These are phyloP conservation scores for Mastomys coucha DNA, from an alignment of 2,113 vertebrate genomes.

Conservation along the genomic window DNA sequence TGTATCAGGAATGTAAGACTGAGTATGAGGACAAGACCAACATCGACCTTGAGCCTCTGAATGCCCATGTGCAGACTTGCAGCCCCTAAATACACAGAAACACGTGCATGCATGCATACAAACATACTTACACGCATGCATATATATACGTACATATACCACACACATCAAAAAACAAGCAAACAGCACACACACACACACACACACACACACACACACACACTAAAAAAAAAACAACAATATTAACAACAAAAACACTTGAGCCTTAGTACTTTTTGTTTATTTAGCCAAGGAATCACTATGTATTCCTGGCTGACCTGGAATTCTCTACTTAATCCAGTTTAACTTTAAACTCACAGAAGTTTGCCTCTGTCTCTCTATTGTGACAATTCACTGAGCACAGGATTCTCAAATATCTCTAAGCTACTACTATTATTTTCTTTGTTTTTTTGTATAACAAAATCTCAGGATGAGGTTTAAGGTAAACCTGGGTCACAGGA, in stretches of 20 bases:
- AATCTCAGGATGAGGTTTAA: not conserved
- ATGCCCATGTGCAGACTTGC: not conserved
- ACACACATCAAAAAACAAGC: not conserved
- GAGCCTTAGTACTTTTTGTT: not conserved
- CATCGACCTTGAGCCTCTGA: not conserved
- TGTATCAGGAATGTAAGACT: not conserved
- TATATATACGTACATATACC: too few species aligned
- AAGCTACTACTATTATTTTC: not conserved
- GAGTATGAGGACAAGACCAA: not conserved
- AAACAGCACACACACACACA: not conserved
- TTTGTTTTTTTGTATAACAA: not conserved
- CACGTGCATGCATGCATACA: too few species aligned
- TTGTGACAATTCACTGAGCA: not conserved
- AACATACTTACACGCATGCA: not conserved
- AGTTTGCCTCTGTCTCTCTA: not conserved
- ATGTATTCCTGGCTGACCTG: not conserved
- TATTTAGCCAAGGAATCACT: not conserved
- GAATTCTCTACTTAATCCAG: not conserved
- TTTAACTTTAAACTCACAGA: not conserved
- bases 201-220: not conserved
- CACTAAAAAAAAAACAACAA: not conserved
- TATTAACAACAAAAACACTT: not conserved
- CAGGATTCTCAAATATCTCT: not conserved
- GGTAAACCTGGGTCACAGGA: not conserved
- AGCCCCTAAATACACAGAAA: not conserved